These are phyloP conservation scores for Sarcophaga rosellei DNA, from an alignment of 2,888 invertebrate genomes.

Conservation along the genomic window DNA sequence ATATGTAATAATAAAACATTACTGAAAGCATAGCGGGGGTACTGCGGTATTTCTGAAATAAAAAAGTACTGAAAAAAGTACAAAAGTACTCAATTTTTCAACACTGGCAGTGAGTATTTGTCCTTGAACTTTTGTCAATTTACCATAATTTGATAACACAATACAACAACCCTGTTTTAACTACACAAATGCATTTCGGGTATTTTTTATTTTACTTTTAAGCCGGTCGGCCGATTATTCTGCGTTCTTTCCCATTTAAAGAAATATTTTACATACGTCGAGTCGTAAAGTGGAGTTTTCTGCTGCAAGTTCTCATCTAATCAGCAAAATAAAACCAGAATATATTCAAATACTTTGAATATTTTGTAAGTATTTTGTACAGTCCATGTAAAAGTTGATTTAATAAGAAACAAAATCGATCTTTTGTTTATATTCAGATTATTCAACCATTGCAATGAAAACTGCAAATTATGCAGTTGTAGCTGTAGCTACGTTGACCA, in stretches of 20 bases:
- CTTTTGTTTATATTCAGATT: not conserved
- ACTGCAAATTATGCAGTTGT: conserved; percentile 72
- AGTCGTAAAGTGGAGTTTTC: not conserved
- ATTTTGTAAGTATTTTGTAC: not conserved
- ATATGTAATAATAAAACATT: too few species aligned
- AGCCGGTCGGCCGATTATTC: conserved; percentile 6
- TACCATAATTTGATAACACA: not conserved
- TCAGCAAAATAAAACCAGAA: not conserved
- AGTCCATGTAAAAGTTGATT: not conserved
- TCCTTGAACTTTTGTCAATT: too few species aligned
- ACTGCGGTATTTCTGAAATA: too few species aligned
- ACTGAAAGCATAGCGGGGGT: too few species aligned
- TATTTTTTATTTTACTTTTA: not conserved
- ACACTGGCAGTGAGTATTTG: too few species aligned
- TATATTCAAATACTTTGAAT: not conserved
- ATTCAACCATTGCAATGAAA: conserved; percentile 66
- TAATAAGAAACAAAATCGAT: not conserved
- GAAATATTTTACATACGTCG: not conserved
- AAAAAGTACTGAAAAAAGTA: too few species aligned
- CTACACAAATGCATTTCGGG: not conserved
- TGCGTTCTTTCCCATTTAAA: not conserved
- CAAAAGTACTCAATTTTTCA: too few species aligned
- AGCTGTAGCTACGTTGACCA: conserved; percentile 34
- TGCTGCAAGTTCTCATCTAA: conserved; percentile 21
- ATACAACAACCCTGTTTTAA: not conserved